Conservation (phyloP, 2,797 vertebrate genomes). For the Catostomus latipinnis region DNA sequence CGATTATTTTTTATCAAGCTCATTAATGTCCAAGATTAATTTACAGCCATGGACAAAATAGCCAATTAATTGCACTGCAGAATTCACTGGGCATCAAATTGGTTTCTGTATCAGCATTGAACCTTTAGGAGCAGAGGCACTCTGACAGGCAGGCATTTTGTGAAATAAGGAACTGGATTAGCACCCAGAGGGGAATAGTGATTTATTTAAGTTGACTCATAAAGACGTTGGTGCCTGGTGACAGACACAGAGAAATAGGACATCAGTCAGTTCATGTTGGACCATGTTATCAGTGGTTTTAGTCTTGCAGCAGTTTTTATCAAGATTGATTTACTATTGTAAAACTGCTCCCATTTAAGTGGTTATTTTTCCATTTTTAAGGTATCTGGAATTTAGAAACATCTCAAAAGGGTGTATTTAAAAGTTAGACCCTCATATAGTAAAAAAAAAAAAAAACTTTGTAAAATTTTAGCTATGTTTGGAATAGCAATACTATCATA, state of each 20-base stretch:
- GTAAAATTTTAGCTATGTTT: too few relatives aligned
- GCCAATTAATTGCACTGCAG: slow-evolving; percentile 73
- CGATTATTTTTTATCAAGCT: slow-evolving; percentile 76
- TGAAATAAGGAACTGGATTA: slow-evolving; percentile 31
- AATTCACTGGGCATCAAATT: slow-evolving; percentile 77
- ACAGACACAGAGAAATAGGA: slow-evolving; percentile 8
- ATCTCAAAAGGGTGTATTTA: too few relatives aligned
- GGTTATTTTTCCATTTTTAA: too few relatives aligned
- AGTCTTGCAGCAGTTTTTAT: slow-evolving; percentile 6
- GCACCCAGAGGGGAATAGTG: slow-evolving; percentile 29
- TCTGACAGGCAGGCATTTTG: slow-evolving; percentile 44
- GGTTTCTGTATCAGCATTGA: slow-evolving; percentile 69
- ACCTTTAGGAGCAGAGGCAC: slow-evolving; percentile 29
- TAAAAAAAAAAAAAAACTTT: too few relatives aligned
- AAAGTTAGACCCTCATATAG: too few relatives aligned
- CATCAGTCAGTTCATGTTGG: not conserved
- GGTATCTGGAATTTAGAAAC: too few relatives aligned
- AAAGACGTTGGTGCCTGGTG: not conserved
- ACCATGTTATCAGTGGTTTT: not conserved
- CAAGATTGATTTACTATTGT: slow-evolving; percentile 1
- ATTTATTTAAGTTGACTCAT: slow-evolving; percentile 36
- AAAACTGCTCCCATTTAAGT: too few relatives aligned
- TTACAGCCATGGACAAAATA: slow-evolving; percentile 76
- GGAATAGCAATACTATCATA: too few relatives aligned
- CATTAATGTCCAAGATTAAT: slow-evolving; percentile 79